Evolutionary conservation across 2,797 vertebrate species (phyloP), one percentile per base, ranked within the genome.

Genomic region (Lagocephalus sceleratus): DNA sequence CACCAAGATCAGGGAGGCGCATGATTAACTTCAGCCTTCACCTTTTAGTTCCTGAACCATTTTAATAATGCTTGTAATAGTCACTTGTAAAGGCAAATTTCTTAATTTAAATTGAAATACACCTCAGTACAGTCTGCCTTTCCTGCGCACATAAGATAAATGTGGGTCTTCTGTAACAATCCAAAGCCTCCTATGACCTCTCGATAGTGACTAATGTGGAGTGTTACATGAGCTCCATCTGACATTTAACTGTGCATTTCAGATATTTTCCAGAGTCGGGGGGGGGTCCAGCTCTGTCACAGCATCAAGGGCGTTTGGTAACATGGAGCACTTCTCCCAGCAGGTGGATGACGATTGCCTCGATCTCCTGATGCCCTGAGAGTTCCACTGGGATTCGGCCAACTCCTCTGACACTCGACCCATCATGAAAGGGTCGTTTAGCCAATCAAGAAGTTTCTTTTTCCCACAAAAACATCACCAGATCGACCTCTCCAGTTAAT

Each of bases 231-330:
- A 54, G 15, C 22, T 57, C 29, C 20, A 59, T 29, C 12, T 29
- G 35, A 54, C 50, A 54, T 59, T 60, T 45, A n/a, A 38, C 10
- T 23, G 29, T 17, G 5, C 38, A 23, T 54, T n/a, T 56, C 3
- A 2, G 29, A 41, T 45, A 54, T 39, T 42, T 22, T 20, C 17
- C 32, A 23, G 17, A 26, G 49, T 39, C 19, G 19, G 20, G 20
- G 41, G 41, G 19, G 20, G 20, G 41, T 2, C 17, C 5, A 38
- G 32, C 32, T 38, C 32, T 10, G 32, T 10, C 32, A 38, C 14
- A 14, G 3, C 14, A 5, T 38, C 9, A 38, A 38, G 9, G 5
- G 32, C 11, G n/a, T n/a, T n/a, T n/a, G n/a, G n/a, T n/a, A n/a
- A n/a, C n/a, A n/a, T n/a, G n/a, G 32, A 25, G 23, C 23, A 25